phyloP scores from a whole-genome alignment of 2,888 invertebrate species.

The Trichopoda pennipes region DNA sequence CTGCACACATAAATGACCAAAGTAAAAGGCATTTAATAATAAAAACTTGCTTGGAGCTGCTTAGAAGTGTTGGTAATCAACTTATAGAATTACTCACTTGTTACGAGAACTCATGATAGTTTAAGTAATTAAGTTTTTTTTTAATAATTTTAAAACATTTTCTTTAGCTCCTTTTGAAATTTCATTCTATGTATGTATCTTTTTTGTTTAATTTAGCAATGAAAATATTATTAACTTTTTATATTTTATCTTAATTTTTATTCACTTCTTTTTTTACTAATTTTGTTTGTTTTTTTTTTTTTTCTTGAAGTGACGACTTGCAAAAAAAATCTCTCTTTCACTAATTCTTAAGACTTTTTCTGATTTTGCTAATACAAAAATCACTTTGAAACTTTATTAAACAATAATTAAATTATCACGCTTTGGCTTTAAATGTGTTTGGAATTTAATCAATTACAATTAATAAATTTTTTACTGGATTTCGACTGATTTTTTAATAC shows the following conservation, averaged over 20 bases:
- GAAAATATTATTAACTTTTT: conserved; percentile 11
- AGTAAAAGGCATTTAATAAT: conserved; percentile 22
- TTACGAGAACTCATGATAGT: conserved; percentile 77
- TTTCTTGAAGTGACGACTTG: conserved; percentile 30
- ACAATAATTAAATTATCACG: conserved; percentile 11
- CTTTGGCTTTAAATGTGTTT: conserved; percentile 17
- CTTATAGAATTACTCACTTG: conserved; percentile 74
- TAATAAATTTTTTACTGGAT: conserved; percentile 42
- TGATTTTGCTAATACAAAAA: not conserved
- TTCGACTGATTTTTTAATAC: conserved; percentile 46
- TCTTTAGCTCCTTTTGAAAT: conserved; percentile 5
- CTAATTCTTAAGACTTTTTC: not conserved
- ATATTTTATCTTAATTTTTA: conserved; percentile 41
- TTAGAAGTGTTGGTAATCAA: conserved; percentile 13
- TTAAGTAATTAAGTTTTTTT: conserved; percentile 12
- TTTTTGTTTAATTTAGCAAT: conserved; percentile 10
- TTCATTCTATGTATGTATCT: conserved; percentile 11
- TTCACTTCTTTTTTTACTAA: conserved; percentile 45
- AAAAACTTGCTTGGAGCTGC: conserved; percentile 22
- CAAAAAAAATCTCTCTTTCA: conserved; percentile 42
- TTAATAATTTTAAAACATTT: conserved; percentile 37
- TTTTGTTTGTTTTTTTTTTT: conserved; percentile 36
- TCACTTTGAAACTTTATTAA: conserved; percentile 44
- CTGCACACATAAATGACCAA: conserved; percentile 19
- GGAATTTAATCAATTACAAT: conserved; percentile 41